These are phyloP conservation scores for Oxyura jamaicensis DNA, from an alignment of 2,113 vertebrate species.

Conservation along the genomic window DNA sequence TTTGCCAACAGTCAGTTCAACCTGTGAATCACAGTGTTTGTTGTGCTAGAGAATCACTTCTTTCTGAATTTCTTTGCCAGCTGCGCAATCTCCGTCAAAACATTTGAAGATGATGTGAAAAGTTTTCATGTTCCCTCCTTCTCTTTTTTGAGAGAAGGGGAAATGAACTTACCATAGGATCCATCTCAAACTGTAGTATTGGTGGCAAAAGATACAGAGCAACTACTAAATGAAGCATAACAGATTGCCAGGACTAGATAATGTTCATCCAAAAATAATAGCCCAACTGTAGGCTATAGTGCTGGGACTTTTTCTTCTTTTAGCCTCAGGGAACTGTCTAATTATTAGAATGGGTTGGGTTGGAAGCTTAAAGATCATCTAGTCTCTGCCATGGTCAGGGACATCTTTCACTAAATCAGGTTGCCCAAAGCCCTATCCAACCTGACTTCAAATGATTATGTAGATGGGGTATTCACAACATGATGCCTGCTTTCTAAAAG, in stretches of 20 bases:
- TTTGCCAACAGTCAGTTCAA: not conserved
- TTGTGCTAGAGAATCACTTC: not conserved
- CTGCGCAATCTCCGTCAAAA: not conserved
- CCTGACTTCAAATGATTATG: not conserved
- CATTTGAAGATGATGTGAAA: not conserved
- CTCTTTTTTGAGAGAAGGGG: not conserved
- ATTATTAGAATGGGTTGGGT: not conserved
- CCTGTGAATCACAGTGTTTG: slow-evolving; percentile 12
- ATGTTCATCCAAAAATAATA: not conserved
- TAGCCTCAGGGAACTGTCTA: not conserved
- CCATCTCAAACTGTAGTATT: not conserved
- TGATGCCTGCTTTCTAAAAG: not conserved
- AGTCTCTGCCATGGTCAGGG: not conserved
- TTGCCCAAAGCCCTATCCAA: not conserved
- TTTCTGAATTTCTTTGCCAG: not conserved
- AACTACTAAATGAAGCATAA: not conserved
- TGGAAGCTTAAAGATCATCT: not conserved
- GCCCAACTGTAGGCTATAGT: not conserved
- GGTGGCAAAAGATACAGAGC: not conserved
- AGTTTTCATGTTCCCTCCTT: not conserved
- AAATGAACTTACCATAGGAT: not conserved
- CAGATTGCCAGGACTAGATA: not conserved
- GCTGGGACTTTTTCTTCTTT: not conserved
- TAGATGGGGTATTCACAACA: not conserved
- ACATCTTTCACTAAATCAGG: not conserved